Evolutionary conservation across 1,140 invertebrate species (phyloP).

Genomic region (Sinonovacula constricta): DNA sequence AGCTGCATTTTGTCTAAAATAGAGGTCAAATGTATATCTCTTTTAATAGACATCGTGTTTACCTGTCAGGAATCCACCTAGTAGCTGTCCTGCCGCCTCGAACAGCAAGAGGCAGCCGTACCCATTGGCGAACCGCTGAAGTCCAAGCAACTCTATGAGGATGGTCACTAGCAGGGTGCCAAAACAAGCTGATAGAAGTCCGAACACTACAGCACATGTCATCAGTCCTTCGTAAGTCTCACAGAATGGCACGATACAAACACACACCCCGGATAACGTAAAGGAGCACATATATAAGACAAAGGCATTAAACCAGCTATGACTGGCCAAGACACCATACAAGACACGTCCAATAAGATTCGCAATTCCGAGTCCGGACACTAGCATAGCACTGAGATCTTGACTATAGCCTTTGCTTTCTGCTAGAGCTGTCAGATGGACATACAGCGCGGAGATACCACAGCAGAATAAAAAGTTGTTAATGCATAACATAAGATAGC

Average conservation of each 20-base stretch:
- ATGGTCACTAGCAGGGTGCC: constrained; percentile 55
- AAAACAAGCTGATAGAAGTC: constrained; percentile 57
- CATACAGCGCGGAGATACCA: constrained; percentile 59
- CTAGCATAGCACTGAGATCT: constrained; percentile 83
- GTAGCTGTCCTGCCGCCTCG: constrained; percentile 53
- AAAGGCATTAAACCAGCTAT: constrained; percentile 39
- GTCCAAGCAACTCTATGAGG: constrained; percentile 54
- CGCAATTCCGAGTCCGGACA: constrained; percentile 89
- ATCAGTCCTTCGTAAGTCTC: constrained; percentile 47
- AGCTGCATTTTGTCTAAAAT: background rate
- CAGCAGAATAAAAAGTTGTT: constrained; percentile 58
- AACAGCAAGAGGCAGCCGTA: constrained; percentile 62
- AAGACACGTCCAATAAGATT: constrained; percentile 63
- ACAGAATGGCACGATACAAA: constrained; percentile 33
- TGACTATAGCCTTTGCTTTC: constrained; percentile 30
- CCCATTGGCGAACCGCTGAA: constrained; percentile 53
- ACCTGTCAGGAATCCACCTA: constrained; percentile 60
- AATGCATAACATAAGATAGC: constrained; percentile 49
- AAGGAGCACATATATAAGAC: constrained; percentile 51
- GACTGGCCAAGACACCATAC: constrained; percentile 43
- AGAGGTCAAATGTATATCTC: background rate
- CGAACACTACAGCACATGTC: constrained; percentile 50
- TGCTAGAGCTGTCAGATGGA: constrained; percentile 53
- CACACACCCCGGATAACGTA: constrained; percentile 42
- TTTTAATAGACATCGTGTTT: too few species aligned